Evolutionary conservation across 37 sponge, comb jelly and placozoan species (phyloP).

Genomic region (Amphimedon queenslandica): DNA sequence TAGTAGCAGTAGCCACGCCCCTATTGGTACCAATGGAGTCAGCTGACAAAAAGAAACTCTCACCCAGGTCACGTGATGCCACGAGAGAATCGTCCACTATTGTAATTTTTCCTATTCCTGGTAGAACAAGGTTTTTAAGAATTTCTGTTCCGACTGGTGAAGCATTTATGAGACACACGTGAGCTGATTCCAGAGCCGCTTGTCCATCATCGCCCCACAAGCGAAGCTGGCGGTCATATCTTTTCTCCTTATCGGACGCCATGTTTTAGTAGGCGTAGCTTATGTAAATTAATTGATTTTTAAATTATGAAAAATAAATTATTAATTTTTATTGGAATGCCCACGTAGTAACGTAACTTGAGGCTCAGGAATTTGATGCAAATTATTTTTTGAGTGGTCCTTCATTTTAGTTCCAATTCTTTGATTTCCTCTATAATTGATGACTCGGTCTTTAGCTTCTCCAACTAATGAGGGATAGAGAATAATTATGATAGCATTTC

Average conservation of each 20-base stretch:
- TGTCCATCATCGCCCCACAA: conserved; percentile 99
- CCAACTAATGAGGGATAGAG: not conserved
- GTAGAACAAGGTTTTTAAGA: conserved; percentile 90
- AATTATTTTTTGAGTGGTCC: no score
- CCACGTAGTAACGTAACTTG: no score
- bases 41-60: conserved; percentile 73
- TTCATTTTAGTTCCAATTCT: not conserved
- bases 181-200: conserved; percentile 67
- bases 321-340: no score
- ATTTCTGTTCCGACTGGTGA: conserved; percentile 89
- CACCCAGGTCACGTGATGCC: conserved; percentile 49
- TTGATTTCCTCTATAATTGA: not conserved
- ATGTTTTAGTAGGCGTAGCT: no score
- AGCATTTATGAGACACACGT: conserved; percentile 92
- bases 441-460: not conserved
- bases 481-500: not conserved
- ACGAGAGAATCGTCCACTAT: conserved; percentile 66
- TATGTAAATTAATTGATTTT: no score
- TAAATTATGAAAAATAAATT: no score
- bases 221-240: conserved; percentile 92
- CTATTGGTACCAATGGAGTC: conserved; percentile 57
- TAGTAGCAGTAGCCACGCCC: conserved; percentile 30
- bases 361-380: no score
- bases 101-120: conserved; percentile 83
- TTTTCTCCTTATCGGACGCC: conserved; percentile 72